These are phyloP conservation scores for Rhopalosiphum padi DNA, from an alignment of 1,140 invertebrate genomes.

Conservation along the genomic window DNA sequence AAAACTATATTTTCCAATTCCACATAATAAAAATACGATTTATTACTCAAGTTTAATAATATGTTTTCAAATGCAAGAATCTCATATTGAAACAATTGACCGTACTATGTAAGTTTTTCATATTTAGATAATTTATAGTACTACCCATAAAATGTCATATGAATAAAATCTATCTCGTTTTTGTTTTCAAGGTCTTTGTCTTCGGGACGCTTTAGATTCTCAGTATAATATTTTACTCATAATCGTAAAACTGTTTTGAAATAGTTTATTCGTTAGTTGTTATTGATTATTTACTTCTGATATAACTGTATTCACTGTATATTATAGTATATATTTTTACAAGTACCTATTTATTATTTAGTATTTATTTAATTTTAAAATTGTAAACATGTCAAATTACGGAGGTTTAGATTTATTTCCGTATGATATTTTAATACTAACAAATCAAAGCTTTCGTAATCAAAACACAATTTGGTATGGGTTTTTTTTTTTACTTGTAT, in stretches of 20 bases:
- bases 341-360: neutral
- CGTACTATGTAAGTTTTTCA: neutral
- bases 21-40: neutral
- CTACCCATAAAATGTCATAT: slow-evolving; percentile 7
- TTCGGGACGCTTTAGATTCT: neutral
- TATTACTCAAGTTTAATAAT: neutral
- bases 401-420: neutral
- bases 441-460: neutral
- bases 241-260: neutral
- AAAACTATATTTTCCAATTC: neutral
- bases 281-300: neutral
- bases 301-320: too few relatives aligned
- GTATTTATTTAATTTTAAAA: slow-evolving; percentile 15
- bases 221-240: neutral
- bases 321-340: neutral
- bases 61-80: neutral
- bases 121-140: slow-evolving; percentile 11
- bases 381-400: neutral
- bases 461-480: neutral
- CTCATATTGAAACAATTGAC: slow-evolving; percentile 9
- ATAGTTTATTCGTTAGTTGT: neutral
- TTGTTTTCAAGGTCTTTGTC: neutral
- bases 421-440: neutral
- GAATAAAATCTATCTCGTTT: neutral
- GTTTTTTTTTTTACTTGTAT: neutral